phyloP scores from a whole-genome alignment of 1,140 invertebrate species.

The Augochlora pura region DNA sequence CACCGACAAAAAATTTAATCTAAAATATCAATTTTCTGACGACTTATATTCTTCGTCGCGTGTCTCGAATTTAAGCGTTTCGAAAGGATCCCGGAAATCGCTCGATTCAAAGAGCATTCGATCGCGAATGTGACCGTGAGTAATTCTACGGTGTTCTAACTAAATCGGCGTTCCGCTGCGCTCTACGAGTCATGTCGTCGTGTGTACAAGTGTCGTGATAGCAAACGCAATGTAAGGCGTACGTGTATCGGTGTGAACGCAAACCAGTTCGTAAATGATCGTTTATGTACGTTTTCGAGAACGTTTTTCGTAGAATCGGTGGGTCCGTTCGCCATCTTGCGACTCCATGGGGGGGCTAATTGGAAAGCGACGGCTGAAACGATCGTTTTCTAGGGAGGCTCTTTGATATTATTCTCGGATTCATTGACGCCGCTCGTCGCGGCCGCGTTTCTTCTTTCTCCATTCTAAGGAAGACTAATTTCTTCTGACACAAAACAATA shows the following conservation, averaged over 20 bases:
- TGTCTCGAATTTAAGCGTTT: neutral
- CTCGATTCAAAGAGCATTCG: too few relatives aligned
- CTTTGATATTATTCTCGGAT: conserved; percentile 21
- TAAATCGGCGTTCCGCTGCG: neutral
- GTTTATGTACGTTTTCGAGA: neutral
- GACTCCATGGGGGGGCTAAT: conserved; percentile 21
- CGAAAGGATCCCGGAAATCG: too few relatives aligned
- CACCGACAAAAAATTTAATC: too few relatives aligned
- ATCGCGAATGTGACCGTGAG: too few relatives aligned
- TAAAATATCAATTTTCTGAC: neutral
- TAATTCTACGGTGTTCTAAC: too few relatives aligned
- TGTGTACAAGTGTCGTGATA: conserved; percentile 44
- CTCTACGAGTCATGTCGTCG: conserved; percentile 17
- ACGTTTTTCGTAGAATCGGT: conserved; percentile 13
- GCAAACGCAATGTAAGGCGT: conserved; percentile 18
- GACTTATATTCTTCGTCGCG: too few relatives aligned
- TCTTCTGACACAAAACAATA: too few relatives aligned
- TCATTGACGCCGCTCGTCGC: conserved; percentile 16
- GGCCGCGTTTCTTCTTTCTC: neutral
- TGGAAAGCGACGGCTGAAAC: conserved; percentile 25
- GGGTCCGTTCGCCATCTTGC: conserved; percentile 13
- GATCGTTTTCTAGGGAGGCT: conserved; percentile 31
- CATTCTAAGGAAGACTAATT: too few relatives aligned
- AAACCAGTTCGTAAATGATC: neutral
- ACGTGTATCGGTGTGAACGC: conserved; percentile 33